Evolutionary conservation across 1,140 invertebrate genomes (phyloP).

Genomic region (Gryon sp.): DNA sequence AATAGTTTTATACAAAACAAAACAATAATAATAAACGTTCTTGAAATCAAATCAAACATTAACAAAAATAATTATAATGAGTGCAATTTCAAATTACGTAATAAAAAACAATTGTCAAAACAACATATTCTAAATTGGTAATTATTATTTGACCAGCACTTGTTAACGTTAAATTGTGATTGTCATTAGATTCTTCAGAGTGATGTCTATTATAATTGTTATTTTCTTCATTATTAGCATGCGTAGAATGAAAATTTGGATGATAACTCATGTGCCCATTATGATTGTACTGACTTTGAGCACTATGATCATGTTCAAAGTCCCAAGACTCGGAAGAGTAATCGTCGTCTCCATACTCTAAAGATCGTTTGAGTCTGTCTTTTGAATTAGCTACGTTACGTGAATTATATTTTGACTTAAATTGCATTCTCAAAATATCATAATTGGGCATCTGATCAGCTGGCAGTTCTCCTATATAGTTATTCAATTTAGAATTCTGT

Average conservation of each 20-base stretch:
- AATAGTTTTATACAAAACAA: no score
- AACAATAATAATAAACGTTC: no score
- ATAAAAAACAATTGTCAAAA: constrained; percentile 69
- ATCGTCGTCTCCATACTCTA: constrained; percentile 66
- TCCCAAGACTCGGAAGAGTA: constrained; percentile 44
- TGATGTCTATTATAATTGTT: neutral
- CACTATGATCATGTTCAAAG: constrained; percentile 42
- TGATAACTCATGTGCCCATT: constrained; percentile 60
- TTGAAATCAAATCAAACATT: no score
- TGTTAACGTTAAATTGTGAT: constrained; percentile 53
- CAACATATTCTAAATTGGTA: constrained; percentile 68
- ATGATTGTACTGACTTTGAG: constrained; percentile 24
- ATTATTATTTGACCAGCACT: constrained; percentile 67
- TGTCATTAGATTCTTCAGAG: constrained; percentile 40
- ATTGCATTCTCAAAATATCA: constrained; percentile 1
- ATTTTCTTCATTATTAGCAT: constrained; percentile 21
- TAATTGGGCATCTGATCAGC: constrained; percentile 78
- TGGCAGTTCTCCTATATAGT: constrained; percentile 86
- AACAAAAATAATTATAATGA: constrained; percentile 7
- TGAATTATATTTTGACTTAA: neutral
- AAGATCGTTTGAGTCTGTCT: constrained; percentile 68
- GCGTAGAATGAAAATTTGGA: constrained; percentile 31
- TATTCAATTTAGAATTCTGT: constrained; percentile 85
- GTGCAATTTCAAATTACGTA: constrained; percentile 72
- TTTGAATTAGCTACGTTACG: constrained; percentile 39